A percentile compares a stretch with the other conserved stretches of the same genome.
Conservation (phyloP, 2,113 vertebrate species). For the Noctilio leporinus region DNA sequence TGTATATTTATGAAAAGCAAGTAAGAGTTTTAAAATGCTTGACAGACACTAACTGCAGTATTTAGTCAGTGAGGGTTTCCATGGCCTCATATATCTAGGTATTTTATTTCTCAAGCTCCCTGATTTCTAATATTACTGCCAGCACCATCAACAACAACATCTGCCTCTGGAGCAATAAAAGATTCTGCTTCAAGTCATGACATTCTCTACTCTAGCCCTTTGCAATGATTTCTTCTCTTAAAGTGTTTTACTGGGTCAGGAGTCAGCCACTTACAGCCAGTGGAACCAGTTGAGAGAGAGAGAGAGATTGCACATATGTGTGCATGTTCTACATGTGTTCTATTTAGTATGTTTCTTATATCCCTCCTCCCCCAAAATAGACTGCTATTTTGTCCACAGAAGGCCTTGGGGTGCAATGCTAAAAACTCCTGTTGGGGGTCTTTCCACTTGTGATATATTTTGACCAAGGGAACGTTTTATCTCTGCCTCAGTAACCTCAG, state of each 20-base stretch:
- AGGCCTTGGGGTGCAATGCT: not conserved
- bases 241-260: not conserved
- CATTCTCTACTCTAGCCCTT: not conserved
- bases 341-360: not conserved
- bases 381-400: constrained; percentile 38
- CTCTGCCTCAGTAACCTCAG: constrained; percentile 43
- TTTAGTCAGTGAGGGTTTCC: not conserved
- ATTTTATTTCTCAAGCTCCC: not conserved
- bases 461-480: constrained; percentile 45
- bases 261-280: not conserved
- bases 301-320: not conserved
- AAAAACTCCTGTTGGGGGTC: not conserved
- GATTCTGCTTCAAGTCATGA: not conserved
- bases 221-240: not conserved
- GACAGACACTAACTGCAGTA: not conserved
- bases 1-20: not conserved
- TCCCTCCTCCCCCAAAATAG: not conserved
- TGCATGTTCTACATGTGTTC: not conserved
- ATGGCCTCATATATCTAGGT: too few relatives aligned
- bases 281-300: not conserved
- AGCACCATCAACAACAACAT: accelerated
- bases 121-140: not conserved
- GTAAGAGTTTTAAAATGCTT: not conserved
- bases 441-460: not conserved
- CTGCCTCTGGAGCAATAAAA: not conserved